Evolutionary conservation across 2,888 invertebrate species (phyloP).

Genomic region (Willowsia nigromaculata): DNA sequence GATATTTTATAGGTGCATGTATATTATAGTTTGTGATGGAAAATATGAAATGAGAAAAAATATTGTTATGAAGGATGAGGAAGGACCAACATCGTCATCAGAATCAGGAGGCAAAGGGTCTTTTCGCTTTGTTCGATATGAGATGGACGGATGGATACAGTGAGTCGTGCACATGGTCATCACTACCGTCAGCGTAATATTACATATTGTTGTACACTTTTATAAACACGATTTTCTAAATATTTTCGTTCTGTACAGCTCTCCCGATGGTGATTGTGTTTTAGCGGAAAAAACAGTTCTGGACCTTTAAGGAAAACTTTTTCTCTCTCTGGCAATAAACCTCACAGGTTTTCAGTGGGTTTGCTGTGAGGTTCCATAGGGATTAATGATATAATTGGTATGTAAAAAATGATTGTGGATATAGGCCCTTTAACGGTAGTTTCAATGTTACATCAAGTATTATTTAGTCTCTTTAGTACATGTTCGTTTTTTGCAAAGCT

Average conservation of each 20-base stretch:
- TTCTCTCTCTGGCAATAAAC: too few species aligned
- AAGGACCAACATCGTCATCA: not conserved
- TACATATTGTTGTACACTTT: not conserved
- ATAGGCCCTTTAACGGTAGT: too few species aligned
- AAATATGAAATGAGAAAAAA: conserved; percentile 8
- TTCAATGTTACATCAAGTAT: too few species aligned
- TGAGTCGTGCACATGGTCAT: not conserved
- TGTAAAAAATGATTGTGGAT: too few species aligned
- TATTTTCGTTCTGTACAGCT: not conserved
- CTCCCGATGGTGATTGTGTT: not conserved
- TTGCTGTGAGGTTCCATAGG: too few species aligned
- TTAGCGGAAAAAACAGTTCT: too few species aligned
- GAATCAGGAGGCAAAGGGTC: not conserved
- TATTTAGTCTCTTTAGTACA: too few species aligned
- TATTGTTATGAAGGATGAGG: conserved; percentile 5
- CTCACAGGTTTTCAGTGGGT: too few species aligned
- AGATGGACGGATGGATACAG: not conserved
- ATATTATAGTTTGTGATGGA: not conserved
- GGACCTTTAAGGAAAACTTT: too few species aligned
- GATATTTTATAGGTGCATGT: not conserved
- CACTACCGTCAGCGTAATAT: not conserved
- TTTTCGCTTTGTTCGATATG: not conserved
- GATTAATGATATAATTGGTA: too few species aligned
- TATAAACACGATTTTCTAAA: not conserved
- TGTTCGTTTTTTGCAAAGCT: too few species aligned